Base-by-base conservation (phyloP, 30 jellyfish, hydroid and myxozoan genomes). In the Chrysaora quinquecirrha region DNA sequence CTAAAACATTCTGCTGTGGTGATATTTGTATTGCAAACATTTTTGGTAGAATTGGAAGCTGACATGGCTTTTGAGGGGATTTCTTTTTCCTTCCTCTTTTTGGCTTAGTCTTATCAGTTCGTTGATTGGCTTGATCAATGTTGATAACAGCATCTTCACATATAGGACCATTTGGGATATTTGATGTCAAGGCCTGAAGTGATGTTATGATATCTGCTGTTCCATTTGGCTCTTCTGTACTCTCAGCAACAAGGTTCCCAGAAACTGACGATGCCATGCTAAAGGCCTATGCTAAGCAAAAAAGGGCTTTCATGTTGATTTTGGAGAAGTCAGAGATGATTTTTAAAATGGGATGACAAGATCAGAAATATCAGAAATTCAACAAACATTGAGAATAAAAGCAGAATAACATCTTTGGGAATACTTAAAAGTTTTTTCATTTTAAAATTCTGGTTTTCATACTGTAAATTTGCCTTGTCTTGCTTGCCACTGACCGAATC, bases 21-120 rank as follows among this genome's bases (percentile, higher is more conserved):
- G 92, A 50, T 38, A 82, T 82, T 82, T 82, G 92, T 11, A 82
- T 82, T 22, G 92, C 85, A 82, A 82, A 82, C 48, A 82, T 74
- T 43, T 82, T 82, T 48, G 92, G 92, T 43, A 82, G 54, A 33
- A 82, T 82, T 16, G 80, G 82, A 7, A 48, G 77, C 61, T 82
- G 92, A 2, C 83, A 27, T 30, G 65, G 46, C 61, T 56, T 69
- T 62, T 46, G 34, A 12, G 85, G 85, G 0, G 35, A 47, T 50
- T 70, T 82, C 64, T 70, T 82, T 52, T 82, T 82, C 78, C 92
- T 50, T 22, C 85, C 84, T 34, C 92, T 34, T 69, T 34, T 82
- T 1, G 67, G 21, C 18, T 50, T 34, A n/a, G 84, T 38, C 64
- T 70, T 71, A 4, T 16, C 65, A 64, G 27, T 21, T 31, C 2